Base-by-base conservation (phyloP, 2,113 vertebrate genomes). In the Helogale parvula region DNA sequence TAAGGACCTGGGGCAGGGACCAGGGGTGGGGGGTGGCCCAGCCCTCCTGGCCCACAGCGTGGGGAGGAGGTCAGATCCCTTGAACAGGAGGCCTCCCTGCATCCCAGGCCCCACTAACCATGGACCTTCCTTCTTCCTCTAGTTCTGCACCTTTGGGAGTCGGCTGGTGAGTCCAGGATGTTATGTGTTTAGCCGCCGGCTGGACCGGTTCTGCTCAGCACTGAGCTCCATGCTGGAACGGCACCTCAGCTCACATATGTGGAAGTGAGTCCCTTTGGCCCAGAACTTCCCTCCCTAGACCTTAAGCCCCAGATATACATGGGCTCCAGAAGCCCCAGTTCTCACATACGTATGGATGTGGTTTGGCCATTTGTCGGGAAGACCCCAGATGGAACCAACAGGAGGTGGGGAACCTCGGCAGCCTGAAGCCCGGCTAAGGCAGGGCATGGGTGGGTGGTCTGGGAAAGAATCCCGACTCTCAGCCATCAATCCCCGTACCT, bases 101-200 rank as follows among this genome's bases (percentile, higher is more conserved):
- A 13, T 52, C 88, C 76, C 50, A n/a, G 94, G 54, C n/a, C 54
- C 87, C 2, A 0, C 66, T 88, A 68, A 86, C 33, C 54, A 5
- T 2, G 3, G 63, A 4, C 74, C 29, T 95, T 69, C 85, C 76
- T 45, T 84, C 81, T 25, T 15, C 16, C 1, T 91, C 72, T 95
- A 99, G 99, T 98, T 99, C 85, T 99, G 99, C 98, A 99, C 99
- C 41, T 99, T 99, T 29, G 99, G 99, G 90, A 99, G 99, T 98
- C 99, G 99, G 94, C 97, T 98, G 35, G 97, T 99, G 60, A 99
- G 99, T 95, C 99, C 99, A 0, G 99, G 99, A 88, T 99, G 99
- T 92, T 99, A 99, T 45, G 99, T 99, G 25, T 99, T 99, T 93
- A 99, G 99, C 98, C 98, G 99, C 47, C 98, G 99, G 96, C 99